Evolutionary conservation across 2,113 vertebrate genomes (phyloP).

Genomic region (Antechinus flavipes): DNA sequence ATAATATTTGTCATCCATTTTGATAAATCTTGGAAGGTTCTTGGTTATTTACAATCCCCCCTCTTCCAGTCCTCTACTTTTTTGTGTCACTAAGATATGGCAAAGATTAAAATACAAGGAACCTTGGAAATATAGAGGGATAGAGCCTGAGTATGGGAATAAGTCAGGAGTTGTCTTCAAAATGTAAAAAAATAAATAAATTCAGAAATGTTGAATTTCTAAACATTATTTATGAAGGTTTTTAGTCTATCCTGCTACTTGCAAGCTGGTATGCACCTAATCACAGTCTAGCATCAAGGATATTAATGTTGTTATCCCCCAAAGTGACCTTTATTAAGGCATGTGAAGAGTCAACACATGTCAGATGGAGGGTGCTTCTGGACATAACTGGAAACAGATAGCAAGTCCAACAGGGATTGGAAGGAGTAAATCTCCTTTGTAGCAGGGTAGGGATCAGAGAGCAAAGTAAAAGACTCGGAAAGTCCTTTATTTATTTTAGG

Average conservation of each 20-base stretch:
- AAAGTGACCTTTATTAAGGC: background rate
- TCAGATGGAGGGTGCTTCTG: background rate
- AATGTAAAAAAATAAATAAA: background rate
- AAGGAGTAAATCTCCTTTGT: background rate
- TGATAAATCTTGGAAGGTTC: background rate
- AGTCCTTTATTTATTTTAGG: background rate
- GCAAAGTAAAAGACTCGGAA: background rate
- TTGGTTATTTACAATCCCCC: background rate
- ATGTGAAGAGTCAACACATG: no score
- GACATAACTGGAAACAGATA: background rate
- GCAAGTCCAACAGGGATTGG: background rate
- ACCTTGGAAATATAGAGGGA: background rate
- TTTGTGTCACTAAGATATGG: background rate
- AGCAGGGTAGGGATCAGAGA: background rate
- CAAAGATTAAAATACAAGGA: background rate
- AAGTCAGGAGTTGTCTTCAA: background rate
- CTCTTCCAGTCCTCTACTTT: background rate
- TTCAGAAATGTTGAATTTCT: background rate
- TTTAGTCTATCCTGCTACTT: background rate
- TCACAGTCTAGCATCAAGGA: background rate
- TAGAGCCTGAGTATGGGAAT: background rate
- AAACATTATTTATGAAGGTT: background rate
- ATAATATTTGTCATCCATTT: background rate
- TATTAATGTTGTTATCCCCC: background rate
- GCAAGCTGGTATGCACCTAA: background rate